Conservation (phyloP, 2,113 vertebrate species). For the Nibea coibor region DNA sequence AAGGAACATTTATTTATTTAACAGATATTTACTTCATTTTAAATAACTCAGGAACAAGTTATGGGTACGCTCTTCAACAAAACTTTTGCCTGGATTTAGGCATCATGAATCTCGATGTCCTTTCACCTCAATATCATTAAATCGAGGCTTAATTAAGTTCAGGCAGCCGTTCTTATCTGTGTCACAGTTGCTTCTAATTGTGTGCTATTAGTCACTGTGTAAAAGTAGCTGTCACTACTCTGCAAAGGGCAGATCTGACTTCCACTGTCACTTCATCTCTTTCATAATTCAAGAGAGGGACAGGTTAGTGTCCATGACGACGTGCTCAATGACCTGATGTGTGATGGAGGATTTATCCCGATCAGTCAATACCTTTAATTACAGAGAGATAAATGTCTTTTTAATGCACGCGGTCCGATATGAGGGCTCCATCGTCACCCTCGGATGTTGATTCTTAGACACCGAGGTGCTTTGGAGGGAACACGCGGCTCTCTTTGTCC, state of each 20-base stretch:
- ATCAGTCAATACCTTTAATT: slow-evolving; percentile 29
- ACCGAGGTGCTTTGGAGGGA: background rate
- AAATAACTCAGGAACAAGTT: background rate
- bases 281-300: slow-evolving; percentile 39
- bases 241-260: slow-evolving; percentile 18
- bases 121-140: background rate
- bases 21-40: background rate
- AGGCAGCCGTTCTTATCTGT: background rate
- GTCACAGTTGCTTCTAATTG: slow-evolving; percentile 18
- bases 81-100: background rate
- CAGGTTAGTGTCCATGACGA: slow-evolving; percentile 8
- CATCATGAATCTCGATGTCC: background rate
- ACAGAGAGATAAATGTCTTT: slow-evolving; percentile 12
- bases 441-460: background rate
- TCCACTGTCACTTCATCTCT: slow-evolving; percentile 33
- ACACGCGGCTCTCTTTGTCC: background rate
- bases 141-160: background rate
- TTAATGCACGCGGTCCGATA: background rate
- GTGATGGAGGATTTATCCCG: slow-evolving; percentile 44
- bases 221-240: slow-evolving; percentile 12
- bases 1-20: background rate
- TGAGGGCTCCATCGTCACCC: background rate
- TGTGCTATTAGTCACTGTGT: slow-evolving; percentile 22
- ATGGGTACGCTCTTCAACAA: too few relatives aligned
- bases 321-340: slow-evolving; percentile 45